These are phyloP conservation scores for Indri indri DNA, from an alignment of 2,113 vertebrate genomes.

Conservation along the genomic window DNA sequence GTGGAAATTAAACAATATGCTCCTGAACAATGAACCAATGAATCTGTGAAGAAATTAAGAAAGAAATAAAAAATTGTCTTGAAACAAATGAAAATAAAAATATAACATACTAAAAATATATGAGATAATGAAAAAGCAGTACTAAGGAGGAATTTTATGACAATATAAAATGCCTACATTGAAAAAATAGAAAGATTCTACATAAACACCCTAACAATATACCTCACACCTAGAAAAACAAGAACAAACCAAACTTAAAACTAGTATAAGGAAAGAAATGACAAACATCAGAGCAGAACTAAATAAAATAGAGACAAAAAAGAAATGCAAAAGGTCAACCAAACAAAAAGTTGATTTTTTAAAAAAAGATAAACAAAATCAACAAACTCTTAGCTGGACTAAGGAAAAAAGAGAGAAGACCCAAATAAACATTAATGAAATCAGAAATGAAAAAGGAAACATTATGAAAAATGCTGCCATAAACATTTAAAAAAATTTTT, in stretches of 20 bases:
- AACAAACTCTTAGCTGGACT: not conserved
- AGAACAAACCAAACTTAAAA: not conserved
- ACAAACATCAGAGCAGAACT: not conserved
- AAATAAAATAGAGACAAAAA: not conserved
- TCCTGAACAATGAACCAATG: not conserved
- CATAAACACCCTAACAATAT: not conserved
- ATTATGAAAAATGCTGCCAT: not conserved
- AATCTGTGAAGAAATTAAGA: not conserved
- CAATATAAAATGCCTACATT: not conserved
- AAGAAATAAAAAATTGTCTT: not conserved
- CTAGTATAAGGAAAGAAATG: not conserved
- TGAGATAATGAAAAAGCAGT: not conserved
- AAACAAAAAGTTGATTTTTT: not conserved
- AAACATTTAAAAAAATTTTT: too few species aligned
- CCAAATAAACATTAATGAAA: not conserved
- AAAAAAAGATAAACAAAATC: not conserved
- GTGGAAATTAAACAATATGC: not conserved
- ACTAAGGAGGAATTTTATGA: not conserved
- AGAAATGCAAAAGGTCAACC: not conserved
- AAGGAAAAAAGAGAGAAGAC: not conserved
- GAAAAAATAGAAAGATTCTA: not conserved
- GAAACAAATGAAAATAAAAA: not conserved
- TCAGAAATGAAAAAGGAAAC: not conserved
- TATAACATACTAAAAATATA: not conserved
- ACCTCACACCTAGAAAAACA: not conserved